A percentile compares a stretch with the other conserved stretches of the same genome.
Evolutionary conservation across 2,113 vertebrate species (phyloP).

Genomic region (Tursiops truncatus): DNA sequence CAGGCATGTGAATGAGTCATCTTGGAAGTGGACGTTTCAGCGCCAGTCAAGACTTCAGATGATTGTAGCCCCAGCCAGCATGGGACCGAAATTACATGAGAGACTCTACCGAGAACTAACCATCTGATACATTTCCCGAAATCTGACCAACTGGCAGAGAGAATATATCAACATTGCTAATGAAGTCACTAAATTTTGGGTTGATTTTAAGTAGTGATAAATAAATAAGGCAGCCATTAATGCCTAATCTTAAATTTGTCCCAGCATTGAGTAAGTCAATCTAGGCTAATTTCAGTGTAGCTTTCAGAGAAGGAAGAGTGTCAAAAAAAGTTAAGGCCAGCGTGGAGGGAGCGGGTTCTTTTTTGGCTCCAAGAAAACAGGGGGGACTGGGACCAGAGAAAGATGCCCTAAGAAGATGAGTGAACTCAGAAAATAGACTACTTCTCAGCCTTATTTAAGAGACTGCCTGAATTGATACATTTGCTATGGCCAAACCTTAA

Average conservation of each 20-base stretch:
- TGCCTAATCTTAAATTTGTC: not conserved
- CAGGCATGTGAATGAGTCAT: too few species aligned
- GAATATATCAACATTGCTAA: not conserved
- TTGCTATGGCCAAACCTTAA: not conserved
- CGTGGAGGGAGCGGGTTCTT: not conserved
- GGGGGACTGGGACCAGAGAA: not conserved
- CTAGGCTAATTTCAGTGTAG: not conserved
- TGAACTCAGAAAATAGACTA: not conserved
- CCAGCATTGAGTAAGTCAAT: not conserved
- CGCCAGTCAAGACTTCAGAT: not conserved
- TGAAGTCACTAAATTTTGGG: not conserved
- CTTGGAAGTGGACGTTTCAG: not conserved
- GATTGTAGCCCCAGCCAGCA: rapidly evolving
- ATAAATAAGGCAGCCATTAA: not conserved
- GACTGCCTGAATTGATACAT: not conserved
- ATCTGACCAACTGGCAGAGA: not conserved
- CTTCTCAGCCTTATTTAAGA: not conserved
- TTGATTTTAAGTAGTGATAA: not conserved
- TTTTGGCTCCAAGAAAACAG: not conserved
- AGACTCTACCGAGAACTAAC: not conserved
- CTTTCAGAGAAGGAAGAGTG: not conserved
- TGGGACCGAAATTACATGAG: not conserved
- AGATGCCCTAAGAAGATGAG: not conserved
- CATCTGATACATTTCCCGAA: not conserved
- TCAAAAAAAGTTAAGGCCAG: not conserved